Evolutionary conservation across 1,140 invertebrate genomes (phyloP), one percentile per base, ranked within the genome.

Genomic region (Trachelipus rathkii): DNA sequence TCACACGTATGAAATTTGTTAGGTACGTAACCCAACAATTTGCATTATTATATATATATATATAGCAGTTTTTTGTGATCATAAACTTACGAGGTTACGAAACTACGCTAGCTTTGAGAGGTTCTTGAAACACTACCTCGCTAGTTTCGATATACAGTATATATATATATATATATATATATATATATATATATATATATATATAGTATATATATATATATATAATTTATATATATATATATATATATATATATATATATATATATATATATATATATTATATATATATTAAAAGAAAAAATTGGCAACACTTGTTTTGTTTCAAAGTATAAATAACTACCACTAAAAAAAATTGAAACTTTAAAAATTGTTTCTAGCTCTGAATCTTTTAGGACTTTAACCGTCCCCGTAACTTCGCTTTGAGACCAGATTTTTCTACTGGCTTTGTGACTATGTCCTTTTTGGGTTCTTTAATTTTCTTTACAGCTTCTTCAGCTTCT

Each of bases 131-230:
- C 15, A n/a, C n/a, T n/a, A n/a, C 46, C 15, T 50, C 15, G 46
- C 15, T 50, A 15, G 46, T 50, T 15, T n/a, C 15, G 46, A 50
- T 15, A 60, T 19, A 60, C 8, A 15, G 15, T 60, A 60, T 60
- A 60, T 60, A 60, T 60, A 60, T 60, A 60, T 60, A 60, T 60
- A 60, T 60, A 60, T 60, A 60, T 60, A 60, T 60, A 60, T 60
- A 60, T 60, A 60, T 60, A 60, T 60, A 60, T 60, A 60, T 60
- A 60, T 60, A 60, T 60, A 60, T 60, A 60, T 60, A 60, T 60
- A 60, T 60, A 60, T 60, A 60, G n/a, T 60, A 60, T 60, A 60
- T 60, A 60, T 60, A 60, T 60, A 60, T 60, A 60, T 60, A 60
- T 60, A 60, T 60, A 60, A 60, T 60, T 4, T 60, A 60, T 60